Conservation (phyloP, 2,888 invertebrate genomes). For the Thymelicus sylvestris region DNA sequence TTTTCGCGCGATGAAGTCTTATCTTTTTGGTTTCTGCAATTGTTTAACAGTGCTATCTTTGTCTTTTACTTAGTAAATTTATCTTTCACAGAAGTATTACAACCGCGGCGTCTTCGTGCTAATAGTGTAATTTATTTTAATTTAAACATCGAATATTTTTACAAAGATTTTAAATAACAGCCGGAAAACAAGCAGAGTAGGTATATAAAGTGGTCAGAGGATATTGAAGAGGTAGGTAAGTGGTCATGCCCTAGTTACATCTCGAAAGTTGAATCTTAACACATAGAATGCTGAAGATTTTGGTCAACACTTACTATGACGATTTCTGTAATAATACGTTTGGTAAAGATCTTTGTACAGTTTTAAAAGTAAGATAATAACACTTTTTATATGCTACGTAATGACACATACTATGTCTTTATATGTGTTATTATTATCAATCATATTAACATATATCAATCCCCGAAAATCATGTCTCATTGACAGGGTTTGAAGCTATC, state of each 20-base stretch:
- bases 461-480: too few relatives aligned
- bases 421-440: too few relatives aligned
- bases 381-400: too few relatives aligned
- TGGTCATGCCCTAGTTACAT: slow-evolving; percentile 1
- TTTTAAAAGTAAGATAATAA: neutral
- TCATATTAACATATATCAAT: too few relatives aligned
- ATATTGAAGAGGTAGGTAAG: too few relatives aligned
- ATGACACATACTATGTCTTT: too few relatives aligned
- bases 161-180: neutral
- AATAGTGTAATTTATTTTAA: neutral
- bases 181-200: too few relatives aligned
- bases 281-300: slow-evolving; percentile 48
- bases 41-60: slow-evolving; percentile 26
- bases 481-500: too few relatives aligned
- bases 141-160: neutral
- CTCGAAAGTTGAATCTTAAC: slow-evolving; percentile 32
- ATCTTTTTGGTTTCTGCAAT: slow-evolving; percentile 32
- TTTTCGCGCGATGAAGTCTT: slow-evolving; percentile 25
- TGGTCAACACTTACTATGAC: slow-evolving; percentile 21
- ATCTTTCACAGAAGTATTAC: slow-evolving; percentile 13
- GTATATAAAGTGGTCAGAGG: too few relatives aligned
- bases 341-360: neutral
- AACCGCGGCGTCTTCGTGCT: neutral
- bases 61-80: slow-evolving; percentile 29
- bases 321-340: neutral